Evolutionary conservation across 2,113 vertebrate species (phyloP), one percentile per base, ranked within the genome.

Genomic region (Alethe diademata): DNA sequence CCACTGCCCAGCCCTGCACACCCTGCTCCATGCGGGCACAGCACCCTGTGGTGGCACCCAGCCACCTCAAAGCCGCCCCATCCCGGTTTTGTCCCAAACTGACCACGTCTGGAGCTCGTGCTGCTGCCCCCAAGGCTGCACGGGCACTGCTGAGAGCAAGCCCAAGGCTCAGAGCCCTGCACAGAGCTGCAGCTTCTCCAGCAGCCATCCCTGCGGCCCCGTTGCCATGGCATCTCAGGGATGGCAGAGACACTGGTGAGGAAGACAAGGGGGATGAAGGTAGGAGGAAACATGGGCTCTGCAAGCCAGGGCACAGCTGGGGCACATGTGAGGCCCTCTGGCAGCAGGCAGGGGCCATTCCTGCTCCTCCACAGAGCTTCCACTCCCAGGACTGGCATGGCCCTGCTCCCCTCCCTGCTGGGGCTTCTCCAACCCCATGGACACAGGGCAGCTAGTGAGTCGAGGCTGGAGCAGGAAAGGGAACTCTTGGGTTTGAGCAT

Each of bases 221-320:
- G 72, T 95, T 95, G 92, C 92, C 92, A 91, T 91, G 92, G 94
- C 88, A 91, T 28, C 92, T 90, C n/a, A 15, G 80, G 87, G 67
- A 75, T 62, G 75, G 79, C 86, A 78, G 3, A 1, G 73, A 57
- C 38, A 26, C 50, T 2, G 8, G 33, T 0, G 5, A 93, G 81
- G 72, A 91, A 33, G 91, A 78, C 17, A 28, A 84, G 85, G 58
- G 85, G 47, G 56, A 71, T 67, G 94, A 75, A 79, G 56, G 38
- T 13, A 24, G 42, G 65, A 48, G 81, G 50, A 12, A 17, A 50
- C 7, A 0, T 6, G 12, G n/a, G 36, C 51, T 84, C 73, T 78
- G 54, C 45, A 43, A 69, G 60, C 26, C 54, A 43, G 69, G 40
- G 23, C 1, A 4, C 0, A 3, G n/a, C 36, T 79, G 67, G 51